Percentiles rank a stretch among this genome's conserved stretches.
phyloP scores from a whole-genome alignment of 1,140 invertebrate species.

The Halesus radiatus region DNA sequence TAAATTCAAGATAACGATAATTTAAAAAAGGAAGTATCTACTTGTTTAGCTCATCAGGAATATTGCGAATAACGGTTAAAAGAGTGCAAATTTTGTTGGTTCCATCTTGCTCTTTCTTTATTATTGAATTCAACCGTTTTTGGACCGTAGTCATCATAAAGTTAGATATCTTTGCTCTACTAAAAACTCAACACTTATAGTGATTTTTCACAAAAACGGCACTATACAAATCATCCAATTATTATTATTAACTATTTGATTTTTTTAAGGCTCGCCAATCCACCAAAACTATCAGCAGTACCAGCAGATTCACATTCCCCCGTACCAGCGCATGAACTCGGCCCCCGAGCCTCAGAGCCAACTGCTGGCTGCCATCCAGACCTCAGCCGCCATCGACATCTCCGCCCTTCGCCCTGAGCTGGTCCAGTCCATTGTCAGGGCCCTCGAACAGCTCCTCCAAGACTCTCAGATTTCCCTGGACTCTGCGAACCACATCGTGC shows the following conservation, averaged over 20 bases:
- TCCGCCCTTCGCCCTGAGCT: constrained; percentile 56
- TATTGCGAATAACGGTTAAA: too few species aligned
- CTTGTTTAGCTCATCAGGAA: too few species aligned
- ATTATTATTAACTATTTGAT: neutral
- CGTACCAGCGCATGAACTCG: constrained; percentile 47
- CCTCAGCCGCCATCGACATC: constrained; percentile 60
- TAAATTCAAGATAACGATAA: too few species aligned
- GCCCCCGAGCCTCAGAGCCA: constrained; percentile 31
- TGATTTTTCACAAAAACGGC: too few species aligned
- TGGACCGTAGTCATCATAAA: too few species aligned
- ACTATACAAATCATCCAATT: too few species aligned
- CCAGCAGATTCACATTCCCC: constrained; percentile 51
- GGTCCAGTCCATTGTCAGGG: constrained; percentile 61
- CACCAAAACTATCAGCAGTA: constrained; percentile 69
- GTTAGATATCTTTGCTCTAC: too few species aligned
- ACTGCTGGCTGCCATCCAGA: constrained; percentile 49
- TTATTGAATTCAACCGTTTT: too few species aligned
- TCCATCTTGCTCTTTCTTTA: too few species aligned
- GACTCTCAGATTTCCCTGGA: constrained; percentile 64
- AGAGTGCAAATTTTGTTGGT: too few species aligned
- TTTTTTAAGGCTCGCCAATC: constrained; percentile 76
- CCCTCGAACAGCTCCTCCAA: constrained; percentile 63
- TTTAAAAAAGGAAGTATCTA: too few species aligned
- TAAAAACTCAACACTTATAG: too few species aligned
- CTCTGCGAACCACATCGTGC: constrained; percentile 63